Evolutionary conservation across 2,797 vertebrate genomes (phyloP).

Genomic region (Sebastes hubbsi): DNA sequence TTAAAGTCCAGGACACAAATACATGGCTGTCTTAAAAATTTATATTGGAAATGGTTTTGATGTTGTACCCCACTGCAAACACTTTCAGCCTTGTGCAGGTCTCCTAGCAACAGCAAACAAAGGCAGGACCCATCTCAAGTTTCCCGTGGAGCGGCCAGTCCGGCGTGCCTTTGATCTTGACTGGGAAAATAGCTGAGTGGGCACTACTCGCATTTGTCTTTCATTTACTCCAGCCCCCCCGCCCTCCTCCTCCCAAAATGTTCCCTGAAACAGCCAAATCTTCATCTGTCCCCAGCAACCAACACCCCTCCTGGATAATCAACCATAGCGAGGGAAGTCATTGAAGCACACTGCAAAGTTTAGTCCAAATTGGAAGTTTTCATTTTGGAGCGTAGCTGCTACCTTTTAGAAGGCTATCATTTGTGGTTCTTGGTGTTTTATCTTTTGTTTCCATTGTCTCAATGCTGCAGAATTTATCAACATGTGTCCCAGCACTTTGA

Average conservation of each 20-base stretch:
- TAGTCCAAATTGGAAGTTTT: slow-evolving; percentile 59
- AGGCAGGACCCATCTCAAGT: slow-evolving; percentile 88
- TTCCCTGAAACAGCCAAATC: slow-evolving; percentile 83
- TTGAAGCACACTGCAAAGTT: slow-evolving; percentile 71
- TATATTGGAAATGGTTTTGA: slow-evolving; percentile 89
- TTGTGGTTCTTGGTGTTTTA: slow-evolving; percentile 43
- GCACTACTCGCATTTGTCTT: slow-evolving; percentile 86
- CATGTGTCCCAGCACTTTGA: slow-evolving; percentile 34
- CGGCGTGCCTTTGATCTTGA: slow-evolving; percentile 84
- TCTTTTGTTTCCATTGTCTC: slow-evolving; percentile 50
- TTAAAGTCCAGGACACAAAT: slow-evolving; percentile 73
- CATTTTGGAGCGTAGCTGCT: slow-evolving; percentile 48
- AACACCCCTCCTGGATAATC: slow-evolving; percentile 73
- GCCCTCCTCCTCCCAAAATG: slow-evolving; percentile 64
- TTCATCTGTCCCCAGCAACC: slow-evolving; percentile 82
- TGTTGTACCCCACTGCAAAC: slow-evolving; percentile 85
- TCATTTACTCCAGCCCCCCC: slow-evolving; percentile 80
- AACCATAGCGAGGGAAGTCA: slow-evolving; percentile 70
- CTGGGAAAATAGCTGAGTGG: slow-evolving; percentile 85
- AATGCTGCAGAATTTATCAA: slow-evolving; percentile 40
- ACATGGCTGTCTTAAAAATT: slow-evolving; percentile 83
- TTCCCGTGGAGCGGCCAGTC: slow-evolving; percentile 83
- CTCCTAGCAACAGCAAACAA: slow-evolving; percentile 90
- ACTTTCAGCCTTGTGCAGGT: slow-evolving; percentile 84
- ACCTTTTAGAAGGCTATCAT: slow-evolving; percentile 31